phyloP scores from a whole-genome alignment of 2,113 vertebrate species.

The human region DNA sequence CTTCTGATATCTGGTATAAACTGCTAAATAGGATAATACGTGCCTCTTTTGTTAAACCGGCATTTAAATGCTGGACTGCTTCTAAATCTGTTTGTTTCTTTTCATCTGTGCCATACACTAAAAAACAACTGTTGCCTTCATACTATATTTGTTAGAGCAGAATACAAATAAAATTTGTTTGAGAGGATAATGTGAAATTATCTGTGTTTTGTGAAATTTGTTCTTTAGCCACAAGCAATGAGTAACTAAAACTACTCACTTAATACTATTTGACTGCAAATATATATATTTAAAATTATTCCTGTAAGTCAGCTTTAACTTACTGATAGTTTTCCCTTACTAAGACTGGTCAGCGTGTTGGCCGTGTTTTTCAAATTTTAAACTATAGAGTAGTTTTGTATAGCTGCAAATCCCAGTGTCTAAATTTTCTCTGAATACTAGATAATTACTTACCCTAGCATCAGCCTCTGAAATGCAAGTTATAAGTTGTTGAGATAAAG shows the following conservation, averaged over 20 bases:
- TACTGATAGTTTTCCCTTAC: not conserved
- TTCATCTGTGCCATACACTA: slow-evolving; percentile 79
- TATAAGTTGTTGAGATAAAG: not conserved
- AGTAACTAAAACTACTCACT: not conserved
- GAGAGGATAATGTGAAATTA: slow-evolving; percentile 57
- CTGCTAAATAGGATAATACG: slow-evolving; percentile 73
- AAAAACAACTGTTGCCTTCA: slow-evolving; percentile 83
- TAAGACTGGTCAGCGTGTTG: not conserved
- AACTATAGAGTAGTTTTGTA: not conserved
- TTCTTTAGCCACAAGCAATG: not conserved
- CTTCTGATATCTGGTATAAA: slow-evolving; percentile 79
- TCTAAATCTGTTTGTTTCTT: slow-evolving; percentile 77
- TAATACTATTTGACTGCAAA: not conserved
- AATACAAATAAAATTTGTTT: slow-evolving; percentile 86
- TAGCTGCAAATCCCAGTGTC: not conserved
- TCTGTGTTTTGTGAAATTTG: not conserved
- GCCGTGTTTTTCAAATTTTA: not conserved
- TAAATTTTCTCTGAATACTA: not conserved
- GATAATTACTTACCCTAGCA: not conserved
- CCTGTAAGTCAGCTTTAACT: not conserved
- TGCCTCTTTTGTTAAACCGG: slow-evolving; percentile 80
- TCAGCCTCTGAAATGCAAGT: slow-evolving; percentile 9
- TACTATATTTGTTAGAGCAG: slow-evolving; percentile 82
- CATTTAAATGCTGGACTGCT: slow-evolving; percentile 76
- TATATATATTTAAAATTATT: rapidly evolving